Evolutionary conservation across 2,888 invertebrate genomes (phyloP), one percentile per base, ranked within the genome.

Genomic region (Volucella bombylans): DNA sequence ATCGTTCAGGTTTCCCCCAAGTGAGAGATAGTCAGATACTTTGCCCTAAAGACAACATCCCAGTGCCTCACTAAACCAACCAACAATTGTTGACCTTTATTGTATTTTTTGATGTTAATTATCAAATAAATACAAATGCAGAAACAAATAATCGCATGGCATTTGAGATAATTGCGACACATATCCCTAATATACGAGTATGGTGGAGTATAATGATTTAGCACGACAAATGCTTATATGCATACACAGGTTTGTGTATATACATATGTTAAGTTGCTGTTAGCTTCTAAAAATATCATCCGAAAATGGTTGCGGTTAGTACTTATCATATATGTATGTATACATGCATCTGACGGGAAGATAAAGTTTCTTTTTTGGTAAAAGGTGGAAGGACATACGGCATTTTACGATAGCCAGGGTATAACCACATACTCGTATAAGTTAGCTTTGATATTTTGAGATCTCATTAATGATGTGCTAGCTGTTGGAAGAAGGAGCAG

Each of bases 101-200:
- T 54, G 11, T 72, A 43, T 54, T 38, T 45, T 41, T 31, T 54
- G 52, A 62, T 62, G 62, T 15, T n/a, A 23, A 39, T 41, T 8
- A 15, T 47, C 38, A 4, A 9, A 45, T 8, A 9, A n/a, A 39
- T 12, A 55, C 55, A 45, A 31, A n/a, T 10, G 10, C 9, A 39
- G n/a, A 15, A n/a, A 50, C 31, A 72, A 52, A 62, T 38, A 62
- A 62, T 62, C 47, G 62, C 62, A 45, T 62, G 45, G 47, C 72
- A 72, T 72, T 72, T 18, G 31, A 45, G 31, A 45, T 62, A 62
- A 72, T 47, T 45, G n/a, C n/a, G 45, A 31, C 31, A 31, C 31
- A 31, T 31, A 31, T 31, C 6, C 0, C 31, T 31, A 31, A 31
- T 31, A 31, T 31, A 23, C 18, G 18, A 23, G 18, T 2, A 31